These are phyloP conservation scores for Paratrypauchen microcephalus DNA, from an alignment of 2,797 vertebrate genomes.

Conservation along the genomic window DNA sequence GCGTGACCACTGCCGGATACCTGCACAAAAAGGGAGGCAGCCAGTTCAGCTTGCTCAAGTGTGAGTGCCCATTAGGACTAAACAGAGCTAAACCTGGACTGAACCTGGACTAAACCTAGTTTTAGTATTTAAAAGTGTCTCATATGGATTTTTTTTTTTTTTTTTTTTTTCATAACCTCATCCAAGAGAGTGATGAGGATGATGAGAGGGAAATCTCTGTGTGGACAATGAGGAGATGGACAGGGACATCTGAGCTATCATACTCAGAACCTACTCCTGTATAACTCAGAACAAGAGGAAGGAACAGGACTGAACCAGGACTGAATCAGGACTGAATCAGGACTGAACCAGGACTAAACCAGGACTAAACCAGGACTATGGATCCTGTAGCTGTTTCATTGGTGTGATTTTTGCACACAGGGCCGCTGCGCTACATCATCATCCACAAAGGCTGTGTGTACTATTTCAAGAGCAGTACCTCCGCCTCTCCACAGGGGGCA, in stretches of 20 bases:
- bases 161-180: too few relatives aligned
- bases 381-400: neutral
- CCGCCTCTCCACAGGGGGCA: conserved; percentile 89
- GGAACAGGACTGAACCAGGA: neutral
- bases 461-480: conserved; percentile 96
- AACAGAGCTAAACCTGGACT: too few relatives aligned
- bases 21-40: conserved; percentile 97
- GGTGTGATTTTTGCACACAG: conserved; percentile 58
- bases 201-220: too few relatives aligned
- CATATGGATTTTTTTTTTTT: too few relatives aligned
- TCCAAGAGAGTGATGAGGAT: too few relatives aligned
- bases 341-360: too few relatives aligned
- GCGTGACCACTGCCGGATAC: conserved; percentile 88
- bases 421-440: conserved; percentile 93
- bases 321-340: neutral
- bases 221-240: too few relatives aligned
- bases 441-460: conserved; percentile 94
- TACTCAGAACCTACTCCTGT: too few relatives aligned
- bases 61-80: conserved; percentile 76
- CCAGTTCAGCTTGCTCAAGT: conserved; percentile 92
- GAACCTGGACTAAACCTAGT: too few relatives aligned
- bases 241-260: too few relatives aligned
- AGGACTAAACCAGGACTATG: neutral
- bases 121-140: too few relatives aligned
- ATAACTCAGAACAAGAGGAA: too few relatives aligned